Evolutionary conservation across 1,140 invertebrate species (phyloP).

Genomic region (Apocrypta bakeri): DNA sequence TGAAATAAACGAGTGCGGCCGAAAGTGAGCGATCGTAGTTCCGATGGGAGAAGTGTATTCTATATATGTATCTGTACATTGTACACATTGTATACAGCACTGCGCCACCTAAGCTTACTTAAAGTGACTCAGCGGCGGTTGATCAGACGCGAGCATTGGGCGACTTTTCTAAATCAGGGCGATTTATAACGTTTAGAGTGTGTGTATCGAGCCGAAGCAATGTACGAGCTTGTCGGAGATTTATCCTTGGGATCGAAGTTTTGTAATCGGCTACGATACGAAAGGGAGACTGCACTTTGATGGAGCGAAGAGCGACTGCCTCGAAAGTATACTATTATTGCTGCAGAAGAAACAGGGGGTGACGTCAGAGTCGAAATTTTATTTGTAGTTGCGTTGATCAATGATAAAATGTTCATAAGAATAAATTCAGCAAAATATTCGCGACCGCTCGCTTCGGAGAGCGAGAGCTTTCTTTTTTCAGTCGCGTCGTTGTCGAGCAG

Average conservation of each 20-base stretch:
- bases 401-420: too few species aligned
- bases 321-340: too few species aligned
- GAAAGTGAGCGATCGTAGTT: background rate
- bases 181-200: conserved; percentile 8
- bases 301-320: too few species aligned
- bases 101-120: too few species aligned
- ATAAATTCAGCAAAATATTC: too few species aligned
- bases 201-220: background rate
- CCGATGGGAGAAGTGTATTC: background rate
- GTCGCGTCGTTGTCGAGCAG: background rate
- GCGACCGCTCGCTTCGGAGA: too few species aligned
- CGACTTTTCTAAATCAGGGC: conserved; percentile 7
- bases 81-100: background rate
- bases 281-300: too few species aligned
- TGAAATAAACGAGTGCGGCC: conserved; percentile 29
- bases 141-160: background rate
- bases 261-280: background rate
- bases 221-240: conserved; percentile 3
- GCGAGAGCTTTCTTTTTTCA: background rate
- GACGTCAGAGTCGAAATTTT: too few species aligned
- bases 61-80: background rate
- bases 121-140: background rate
- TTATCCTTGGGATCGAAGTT: background rate
- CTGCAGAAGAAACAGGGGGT: too few species aligned
- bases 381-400: too few species aligned